Base-by-base conservation (phyloP, 2,888 invertebrate species). In the Toxonevra muliebris region DNA sequence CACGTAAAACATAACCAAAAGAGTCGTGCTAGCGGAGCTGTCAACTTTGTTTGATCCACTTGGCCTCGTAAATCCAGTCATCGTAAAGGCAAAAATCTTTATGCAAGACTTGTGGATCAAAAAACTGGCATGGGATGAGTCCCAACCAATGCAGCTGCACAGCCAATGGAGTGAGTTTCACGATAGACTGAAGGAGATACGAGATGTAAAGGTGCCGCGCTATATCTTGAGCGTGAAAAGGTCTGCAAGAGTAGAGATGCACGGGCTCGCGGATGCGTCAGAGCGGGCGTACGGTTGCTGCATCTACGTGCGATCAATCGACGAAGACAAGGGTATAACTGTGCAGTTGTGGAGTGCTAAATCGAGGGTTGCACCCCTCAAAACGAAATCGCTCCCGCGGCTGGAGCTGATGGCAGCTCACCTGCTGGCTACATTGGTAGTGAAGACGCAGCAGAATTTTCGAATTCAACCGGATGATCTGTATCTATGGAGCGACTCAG, bases 401-500 rank as follows among this genome's bases (percentile, higher is more conserved):
- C 19, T 70, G 8, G 69, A 73, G 45, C 40, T 70, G 13, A 45
- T 64, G 30, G 67, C 55, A 11, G 70, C 59, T 17, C 42, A 60
- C 41, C 30, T 69, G 43, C 59, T 65, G 15, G 55, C 64, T 9
- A 63, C 50, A 19, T 58, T 70, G 53, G 59, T 70, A 40, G 17
- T 42, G 10, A 67, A 70, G 53, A 59, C 61, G 11, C 67, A 50
- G 19, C 13, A 53, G 8, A 67, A 67, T 59, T 67, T 67, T 42
- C 50, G 58, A 2, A 45, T 54, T 8, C n/a, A 17, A 8, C 54
- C 50, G 54, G 54, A 66, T 59, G 65, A 40, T 12, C 55, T 43
- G 10, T 67, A 53, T 53, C 59, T 65, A 41, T 71, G 71, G 73
- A 68, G 70, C 8, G 66, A 69, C 55, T 73, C 71, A 5, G 68